A percentile compares a stretch with the other conserved stretches of the same genome.
Conservation (phyloP, 2,113 vertebrate genomes). For the Hylia prasina region DNA sequence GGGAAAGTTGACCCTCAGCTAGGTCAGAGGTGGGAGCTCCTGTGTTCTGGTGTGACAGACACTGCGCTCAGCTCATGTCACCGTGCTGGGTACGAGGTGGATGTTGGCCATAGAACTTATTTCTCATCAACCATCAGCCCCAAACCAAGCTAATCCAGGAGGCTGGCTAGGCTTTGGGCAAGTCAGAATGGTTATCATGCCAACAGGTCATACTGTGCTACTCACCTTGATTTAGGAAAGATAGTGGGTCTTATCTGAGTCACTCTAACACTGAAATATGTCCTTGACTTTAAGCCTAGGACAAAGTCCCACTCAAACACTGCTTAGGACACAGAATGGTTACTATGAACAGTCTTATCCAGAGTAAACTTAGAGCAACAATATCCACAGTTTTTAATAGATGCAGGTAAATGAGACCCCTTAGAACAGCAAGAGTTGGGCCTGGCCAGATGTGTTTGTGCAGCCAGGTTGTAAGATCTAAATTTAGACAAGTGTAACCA, state of each 20-base stretch:
- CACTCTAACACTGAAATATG: not conserved
- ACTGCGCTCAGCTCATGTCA: accelerated
- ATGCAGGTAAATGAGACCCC: not conserved
- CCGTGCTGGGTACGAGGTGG: not conserved
- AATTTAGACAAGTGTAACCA: not conserved
- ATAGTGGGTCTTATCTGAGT: not conserved
- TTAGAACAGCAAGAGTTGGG: not conserved
- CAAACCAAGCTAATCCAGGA: not conserved
- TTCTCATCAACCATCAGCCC: not conserved
- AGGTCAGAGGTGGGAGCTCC: not conserved
- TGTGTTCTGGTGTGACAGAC: not conserved
- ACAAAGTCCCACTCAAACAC: not conserved
- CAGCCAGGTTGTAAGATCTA: not conserved
- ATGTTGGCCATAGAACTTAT: not conserved
- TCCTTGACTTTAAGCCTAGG: not conserved
- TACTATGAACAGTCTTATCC: not conserved
- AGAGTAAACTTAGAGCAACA: not conserved
- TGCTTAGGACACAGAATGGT: not conserved
- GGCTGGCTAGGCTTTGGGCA: not conserved
- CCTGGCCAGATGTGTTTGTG: not conserved
- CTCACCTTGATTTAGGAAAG: not conserved
- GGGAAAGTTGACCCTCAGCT: not conserved
- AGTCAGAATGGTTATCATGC: not conserved
- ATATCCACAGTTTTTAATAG: not conserved
- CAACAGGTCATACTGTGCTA: not conserved